Base-by-base conservation (phyloP, 2,113 vertebrate genomes). In the Chaetura pelagica region DNA sequence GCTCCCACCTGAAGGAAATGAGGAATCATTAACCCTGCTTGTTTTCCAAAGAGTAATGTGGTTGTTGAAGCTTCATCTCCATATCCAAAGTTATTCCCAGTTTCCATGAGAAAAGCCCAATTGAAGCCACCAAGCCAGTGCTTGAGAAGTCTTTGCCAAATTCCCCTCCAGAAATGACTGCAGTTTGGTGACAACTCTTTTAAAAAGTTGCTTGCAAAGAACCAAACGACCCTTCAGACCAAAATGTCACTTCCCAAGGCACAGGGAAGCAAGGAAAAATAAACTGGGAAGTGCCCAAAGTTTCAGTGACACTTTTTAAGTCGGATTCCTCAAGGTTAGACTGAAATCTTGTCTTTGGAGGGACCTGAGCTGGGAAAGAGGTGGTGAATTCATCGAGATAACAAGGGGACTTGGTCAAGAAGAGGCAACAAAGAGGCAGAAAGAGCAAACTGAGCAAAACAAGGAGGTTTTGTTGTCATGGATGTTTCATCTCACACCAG, bases 351-450 rank as follows among this genome's bases (percentile, higher is more conserved):
- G 66, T 7, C 49, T 32, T 51, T 2, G 4, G 55, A 29, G 42
- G 72, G 52, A 54, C 19, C 38, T 3, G 32, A 55, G 17, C 32
- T 7, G 51, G 59, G 69, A 69, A 15, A 38, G 48, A 8, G 16
- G n/a, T 0, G 26, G 4, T n/a, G 26, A 18, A 20, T 68, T 27
- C 24, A 2, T 3, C 2, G 27, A 48, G n/a, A 32, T 42, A 62
- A 15, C 0, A 3, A 15, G 0, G 17, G 29, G 42, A 26, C 2
- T 18, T 0, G 0, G 49, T 6, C 20, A 64, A 32, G n/a, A 34
- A 34, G 17, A 42, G 38, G 38, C 0, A 0, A 12, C 46, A 24
- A 21, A 7, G 34, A 44, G 51, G 44, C 6, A 48, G 29, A 29
- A 26, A 29, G 59, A 68, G 22, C 4, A 10, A 12, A 30, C 10